Percentiles rank a stretch among this genome's conserved stretches.
phyloP scores from a whole-genome alignment of 2,888 invertebrate genomes.

The Hirtodrosophila cameraria region DNA sequence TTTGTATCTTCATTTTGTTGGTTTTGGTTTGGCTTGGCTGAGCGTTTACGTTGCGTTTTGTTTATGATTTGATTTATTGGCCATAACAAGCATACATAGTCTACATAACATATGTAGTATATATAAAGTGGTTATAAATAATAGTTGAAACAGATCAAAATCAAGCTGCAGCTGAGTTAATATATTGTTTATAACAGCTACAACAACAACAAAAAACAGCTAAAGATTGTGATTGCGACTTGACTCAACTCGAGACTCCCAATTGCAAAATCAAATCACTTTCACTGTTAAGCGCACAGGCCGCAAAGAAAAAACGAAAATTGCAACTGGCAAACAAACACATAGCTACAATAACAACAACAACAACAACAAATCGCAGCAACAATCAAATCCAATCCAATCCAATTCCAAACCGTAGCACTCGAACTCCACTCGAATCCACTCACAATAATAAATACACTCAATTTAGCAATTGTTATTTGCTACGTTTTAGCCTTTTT shows the following conservation, averaged over 20 bases:
- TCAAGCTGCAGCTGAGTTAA: slow-evolving; percentile 41
- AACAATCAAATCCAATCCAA: slow-evolving; percentile 34
- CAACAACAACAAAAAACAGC: slow-evolving; percentile 24
- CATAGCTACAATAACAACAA: slow-evolving; percentile 16
- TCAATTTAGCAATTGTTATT: slow-evolving; percentile 46
- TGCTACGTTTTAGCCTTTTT: slow-evolving; percentile 10
- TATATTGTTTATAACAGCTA: slow-evolving; percentile 55
- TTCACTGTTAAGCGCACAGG: slow-evolving; percentile 73
- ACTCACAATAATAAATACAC: slow-evolving; percentile 31
- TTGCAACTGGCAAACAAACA: slow-evolving; percentile 45
- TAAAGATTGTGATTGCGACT: slow-evolving; percentile 40
- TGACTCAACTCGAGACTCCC: slow-evolving; percentile 56
- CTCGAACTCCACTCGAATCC: slow-evolving; percentile 48
- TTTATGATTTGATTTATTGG: slow-evolving; percentile 28
- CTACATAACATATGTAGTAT: slow-evolving; percentile 21
- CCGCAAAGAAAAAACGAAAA: slow-evolving; percentile 57
- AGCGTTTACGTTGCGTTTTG: slow-evolving; percentile 32
- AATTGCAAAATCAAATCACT: slow-evolving; percentile 82
- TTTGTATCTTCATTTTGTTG: slow-evolving; percentile 44
- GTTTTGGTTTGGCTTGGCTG: slow-evolving; percentile 40
- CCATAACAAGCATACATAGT: slow-evolving; percentile 43
- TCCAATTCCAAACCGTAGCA: slow-evolving; percentile 43
- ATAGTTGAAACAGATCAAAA: slow-evolving; percentile 41
- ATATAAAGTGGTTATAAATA: slow-evolving; percentile 34
- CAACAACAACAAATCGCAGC: slow-evolving; percentile 19